A percentile compares a stretch with the other conserved stretches of the same genome.
phyloP scores from a whole-genome alignment of 2,888 invertebrate species.

The Apamea monoglypha region DNA sequence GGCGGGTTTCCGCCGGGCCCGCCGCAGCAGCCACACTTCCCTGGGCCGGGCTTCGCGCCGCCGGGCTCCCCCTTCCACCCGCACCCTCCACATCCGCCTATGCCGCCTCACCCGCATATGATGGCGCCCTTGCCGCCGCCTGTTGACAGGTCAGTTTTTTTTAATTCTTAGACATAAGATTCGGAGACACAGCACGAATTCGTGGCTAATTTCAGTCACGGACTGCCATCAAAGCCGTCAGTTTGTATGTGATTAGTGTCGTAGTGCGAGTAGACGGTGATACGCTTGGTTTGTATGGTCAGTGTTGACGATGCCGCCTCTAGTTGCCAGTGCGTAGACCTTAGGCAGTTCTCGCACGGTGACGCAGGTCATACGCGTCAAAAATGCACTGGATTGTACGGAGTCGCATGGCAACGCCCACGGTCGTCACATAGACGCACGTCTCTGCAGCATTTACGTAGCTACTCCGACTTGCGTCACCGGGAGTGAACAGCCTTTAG shows the following conservation, averaged over 20 bases:
- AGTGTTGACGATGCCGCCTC: too few relatives aligned
- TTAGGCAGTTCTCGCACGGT: too few relatives aligned
- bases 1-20: constrained; percentile 95
- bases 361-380: not conserved
- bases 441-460: not conserved
- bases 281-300: not conserved
- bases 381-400: not conserved
- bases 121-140: constrained; percentile 93
- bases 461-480: not conserved
- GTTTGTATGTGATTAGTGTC: not conserved
- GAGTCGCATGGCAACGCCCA: not conserved
- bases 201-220: not conserved
- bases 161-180: constrained; percentile 8
- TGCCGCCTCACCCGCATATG: constrained; percentile 92
- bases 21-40: constrained; percentile 92
- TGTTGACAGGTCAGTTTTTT: constrained; percentile 93
- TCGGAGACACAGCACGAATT: not conserved
- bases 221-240: not conserved
- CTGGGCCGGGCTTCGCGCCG: constrained; percentile 93
- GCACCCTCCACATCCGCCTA: constrained; percentile 96
- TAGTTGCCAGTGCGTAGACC: not conserved
- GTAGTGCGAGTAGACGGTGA: not conserved
- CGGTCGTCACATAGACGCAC: not conserved
- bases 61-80: constrained; percentile 95
- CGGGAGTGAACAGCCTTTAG: not conserved